phyloP scores from a whole-genome alignment of 2,797 vertebrate genomes.

The Periophthalmus magnuspinnatus region DNA sequence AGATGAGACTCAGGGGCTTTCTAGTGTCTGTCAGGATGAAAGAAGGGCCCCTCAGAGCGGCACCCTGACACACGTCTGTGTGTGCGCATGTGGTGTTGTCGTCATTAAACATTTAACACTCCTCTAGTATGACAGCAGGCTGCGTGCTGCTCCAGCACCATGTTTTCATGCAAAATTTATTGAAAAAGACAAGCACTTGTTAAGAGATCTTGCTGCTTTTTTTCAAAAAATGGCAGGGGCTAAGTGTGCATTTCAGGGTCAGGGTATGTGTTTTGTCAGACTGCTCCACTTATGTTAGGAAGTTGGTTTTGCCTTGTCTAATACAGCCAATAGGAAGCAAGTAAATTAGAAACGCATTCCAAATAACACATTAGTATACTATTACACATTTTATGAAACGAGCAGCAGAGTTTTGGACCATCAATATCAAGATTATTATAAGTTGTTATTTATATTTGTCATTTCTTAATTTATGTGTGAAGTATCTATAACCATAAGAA shows the following conservation, averaged over 20 bases:
- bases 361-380: background rate
- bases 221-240: constrained; percentile 81
- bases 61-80: constrained; percentile 85
- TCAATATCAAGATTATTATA: no score
- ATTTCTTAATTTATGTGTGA: background rate
- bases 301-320: constrained; percentile 48
- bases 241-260: constrained; percentile 78
- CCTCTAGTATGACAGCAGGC: constrained; percentile 93
- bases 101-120: constrained; percentile 98
- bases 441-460: background rate
- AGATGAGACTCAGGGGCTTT: constrained; percentile 64
- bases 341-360: background rate
- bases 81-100: constrained; percentile 86
- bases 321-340: constrained; percentile 16
- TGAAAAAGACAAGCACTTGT: constrained; percentile 85
- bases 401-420: background rate
- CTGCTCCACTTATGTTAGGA: constrained; percentile 46
- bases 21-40: constrained; percentile 89
- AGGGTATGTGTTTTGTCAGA: constrained; percentile 43
- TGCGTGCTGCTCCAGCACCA: constrained; percentile 86
- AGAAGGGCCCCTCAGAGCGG: constrained; percentile 85
- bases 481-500: background rate
- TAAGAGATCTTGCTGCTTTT: constrained; percentile 89
- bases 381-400: background rate
- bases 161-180: constrained; percentile 98